Evolutionary conservation across 2,888 invertebrate genomes (phyloP).

Genomic region (Agapetus fuscipes): DNA sequence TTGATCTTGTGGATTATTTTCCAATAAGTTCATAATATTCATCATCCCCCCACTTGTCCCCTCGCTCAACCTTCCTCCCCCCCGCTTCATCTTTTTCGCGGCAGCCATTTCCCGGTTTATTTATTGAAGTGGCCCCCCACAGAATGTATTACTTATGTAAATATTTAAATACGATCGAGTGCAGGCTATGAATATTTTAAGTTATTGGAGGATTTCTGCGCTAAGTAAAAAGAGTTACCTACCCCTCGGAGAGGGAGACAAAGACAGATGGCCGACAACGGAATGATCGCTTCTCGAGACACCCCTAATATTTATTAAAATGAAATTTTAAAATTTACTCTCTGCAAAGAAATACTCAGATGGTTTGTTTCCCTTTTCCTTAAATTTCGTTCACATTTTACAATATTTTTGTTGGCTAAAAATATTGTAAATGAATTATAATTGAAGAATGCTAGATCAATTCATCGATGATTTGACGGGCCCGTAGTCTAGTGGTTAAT

Average conservation of each 20-base stretch:
- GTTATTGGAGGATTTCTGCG: conserved; percentile 19
- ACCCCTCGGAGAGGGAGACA: conserved; percentile 8
- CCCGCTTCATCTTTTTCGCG: conserved; percentile 24
- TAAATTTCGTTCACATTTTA: too few species aligned
- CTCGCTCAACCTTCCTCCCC: conserved; percentile 15
- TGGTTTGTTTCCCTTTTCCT: too few species aligned
- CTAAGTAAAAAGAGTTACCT: conserved; percentile 17
- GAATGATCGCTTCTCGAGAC: conserved; percentile 11
- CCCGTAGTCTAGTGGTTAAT: too few species aligned
- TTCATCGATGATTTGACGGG: too few species aligned
- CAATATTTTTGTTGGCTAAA: too few species aligned
- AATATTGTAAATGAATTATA: too few species aligned
- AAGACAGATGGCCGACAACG: conserved; percentile 9
- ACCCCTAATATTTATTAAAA: too few species aligned
- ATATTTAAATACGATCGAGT: conserved; percentile 52
- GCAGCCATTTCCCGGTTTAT: conserved; percentile 20
- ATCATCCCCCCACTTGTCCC: conserved; percentile 22
- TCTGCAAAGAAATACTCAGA: too few species aligned
- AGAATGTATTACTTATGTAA: conserved; percentile 46
- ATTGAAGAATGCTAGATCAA: too few species aligned
- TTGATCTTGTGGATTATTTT: conserved; percentile 21
- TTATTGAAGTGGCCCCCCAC: conserved; percentile 21
- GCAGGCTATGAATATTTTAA: conserved; percentile 53
- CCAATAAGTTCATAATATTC: conserved; percentile 22
- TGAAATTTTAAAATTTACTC: too few species aligned